A percentile compares a stretch with the other conserved stretches of the same genome.
Conservation (phyloP, 1,140 invertebrate species). For the Stegodyphus dumicola region DNA sequence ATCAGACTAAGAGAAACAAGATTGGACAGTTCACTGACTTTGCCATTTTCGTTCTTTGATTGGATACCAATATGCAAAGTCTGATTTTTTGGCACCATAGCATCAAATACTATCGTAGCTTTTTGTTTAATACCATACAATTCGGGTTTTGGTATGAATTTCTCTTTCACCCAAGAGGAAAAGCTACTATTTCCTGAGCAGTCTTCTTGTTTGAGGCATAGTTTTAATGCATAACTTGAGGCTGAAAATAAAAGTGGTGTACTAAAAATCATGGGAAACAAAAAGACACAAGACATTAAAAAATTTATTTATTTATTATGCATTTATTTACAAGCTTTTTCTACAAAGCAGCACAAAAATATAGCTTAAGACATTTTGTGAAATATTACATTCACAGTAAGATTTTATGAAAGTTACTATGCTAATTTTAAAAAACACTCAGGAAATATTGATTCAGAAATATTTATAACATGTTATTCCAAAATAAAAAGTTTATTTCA, state of each 20-base stretch:
- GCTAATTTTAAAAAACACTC: no score
- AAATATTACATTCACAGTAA: no score
- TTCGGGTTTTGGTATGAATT: not conserved
- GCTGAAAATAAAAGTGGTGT: slow-evolving; percentile 43
- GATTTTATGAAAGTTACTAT: no score
- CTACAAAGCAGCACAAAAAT: no score
- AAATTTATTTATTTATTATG: no score
- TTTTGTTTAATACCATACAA: not conserved
- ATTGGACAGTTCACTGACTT: slow-evolving; percentile 22
- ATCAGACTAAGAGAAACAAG: not conserved
- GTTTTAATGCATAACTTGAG: slow-evolving; percentile 13
- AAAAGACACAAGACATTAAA: no score
- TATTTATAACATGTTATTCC: no score
- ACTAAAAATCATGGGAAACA: no score
- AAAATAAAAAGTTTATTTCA: no score
- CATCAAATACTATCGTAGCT: not conserved
- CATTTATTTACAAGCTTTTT: no score
- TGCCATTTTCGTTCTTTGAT: not conserved
- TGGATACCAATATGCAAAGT: not conserved
- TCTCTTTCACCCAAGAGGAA: not conserved
- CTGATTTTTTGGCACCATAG: not conserved
- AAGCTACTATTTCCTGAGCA: not conserved
- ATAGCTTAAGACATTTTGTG: no score
- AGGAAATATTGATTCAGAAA: no score
- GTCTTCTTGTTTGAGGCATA: slow-evolving; percentile 12